A percentile compares a stretch with the other conserved stretches of the same genome.
These are phyloP conservation scores for Homarus gammarus DNA, from an alignment of 2,888 invertebrate genomes.

Conservation along the genomic window DNA sequence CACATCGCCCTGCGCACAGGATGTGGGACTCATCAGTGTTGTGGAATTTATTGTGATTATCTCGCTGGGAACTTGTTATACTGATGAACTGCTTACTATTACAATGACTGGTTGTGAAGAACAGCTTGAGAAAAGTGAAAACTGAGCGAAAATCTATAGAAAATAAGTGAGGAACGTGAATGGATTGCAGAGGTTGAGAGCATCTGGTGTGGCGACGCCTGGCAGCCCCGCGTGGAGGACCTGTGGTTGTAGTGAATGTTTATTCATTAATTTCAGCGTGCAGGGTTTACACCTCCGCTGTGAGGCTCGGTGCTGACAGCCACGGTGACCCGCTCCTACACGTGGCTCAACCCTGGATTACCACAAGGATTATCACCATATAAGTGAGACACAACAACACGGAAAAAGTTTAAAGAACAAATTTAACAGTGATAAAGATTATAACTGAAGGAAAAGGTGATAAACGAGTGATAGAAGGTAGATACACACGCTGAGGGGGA, in stretches of 20 bases:
- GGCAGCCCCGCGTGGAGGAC: slow-evolving; percentile 53
- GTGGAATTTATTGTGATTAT: too few species aligned
- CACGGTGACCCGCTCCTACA: background rate
- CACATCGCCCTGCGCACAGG: slow-evolving; percentile 35
- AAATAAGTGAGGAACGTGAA: background rate
- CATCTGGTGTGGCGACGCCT: slow-evolving; percentile 8
- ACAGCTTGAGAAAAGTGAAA: background rate
- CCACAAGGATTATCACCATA: background rate
- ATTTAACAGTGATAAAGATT: too few species aligned
- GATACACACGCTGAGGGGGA: too few species aligned
- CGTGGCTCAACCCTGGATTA: slow-evolving; percentile 15
- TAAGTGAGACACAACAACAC: too few species aligned
- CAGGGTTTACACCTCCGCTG: slow-evolving; percentile 38
- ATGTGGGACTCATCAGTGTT: background rate
- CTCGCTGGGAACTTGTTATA: too few species aligned
- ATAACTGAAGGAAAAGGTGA: too few species aligned
- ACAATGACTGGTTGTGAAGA: background rate
- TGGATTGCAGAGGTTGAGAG: slow-evolving; percentile 24
- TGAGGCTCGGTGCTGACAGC: slow-evolving; percentile 23
- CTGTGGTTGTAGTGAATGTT: slow-evolving; percentile 66
- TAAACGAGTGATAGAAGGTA: too few species aligned
- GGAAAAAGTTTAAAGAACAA: too few species aligned
- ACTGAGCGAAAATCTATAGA: background rate
- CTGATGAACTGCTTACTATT: too few species aligned
- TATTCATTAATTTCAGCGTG: slow-evolving; percentile 65